Evolutionary conservation across 2,113 vertebrate genomes (phyloP).

Genomic region (Ammospiza caudacuta): DNA sequence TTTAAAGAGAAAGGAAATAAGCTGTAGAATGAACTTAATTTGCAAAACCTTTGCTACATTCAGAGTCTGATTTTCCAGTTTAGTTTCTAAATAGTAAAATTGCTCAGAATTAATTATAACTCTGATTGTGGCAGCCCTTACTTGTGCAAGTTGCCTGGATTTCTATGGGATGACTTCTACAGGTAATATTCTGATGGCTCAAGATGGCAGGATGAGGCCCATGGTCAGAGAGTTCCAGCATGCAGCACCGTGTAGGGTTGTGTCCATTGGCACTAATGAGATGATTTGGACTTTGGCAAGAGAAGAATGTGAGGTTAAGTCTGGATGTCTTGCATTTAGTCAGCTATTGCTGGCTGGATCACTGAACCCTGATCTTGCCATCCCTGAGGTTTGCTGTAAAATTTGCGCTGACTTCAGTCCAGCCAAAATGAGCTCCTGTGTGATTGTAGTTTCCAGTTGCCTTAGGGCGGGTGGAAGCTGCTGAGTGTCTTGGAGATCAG

Average conservation of each 20-base stretch:
- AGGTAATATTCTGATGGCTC: not conserved
- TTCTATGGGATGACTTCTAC: not conserved
- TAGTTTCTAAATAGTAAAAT: not conserved
- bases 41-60: not conserved
- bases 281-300: not conserved
- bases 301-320: not conserved
- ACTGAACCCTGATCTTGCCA: not conserved
- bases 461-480: not conserved
- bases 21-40: not conserved
- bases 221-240: accelerated
- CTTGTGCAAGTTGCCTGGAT: not conserved
- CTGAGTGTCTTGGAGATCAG: not conserved
- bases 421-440: not conserved
- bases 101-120: not conserved
- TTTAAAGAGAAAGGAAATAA: not conserved
- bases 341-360: not conserved
- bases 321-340: not conserved
- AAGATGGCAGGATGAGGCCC: not conserved
- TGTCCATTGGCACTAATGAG: not conserved
- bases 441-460: not conserved
- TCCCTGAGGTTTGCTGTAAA: not conserved
- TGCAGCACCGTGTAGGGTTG: accelerated
- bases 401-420: not conserved
- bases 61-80: not conserved
- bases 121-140: not conserved